Base-by-base conservation (phyloP, 2,888 invertebrate species). In the Heliconius cydno region DNA sequence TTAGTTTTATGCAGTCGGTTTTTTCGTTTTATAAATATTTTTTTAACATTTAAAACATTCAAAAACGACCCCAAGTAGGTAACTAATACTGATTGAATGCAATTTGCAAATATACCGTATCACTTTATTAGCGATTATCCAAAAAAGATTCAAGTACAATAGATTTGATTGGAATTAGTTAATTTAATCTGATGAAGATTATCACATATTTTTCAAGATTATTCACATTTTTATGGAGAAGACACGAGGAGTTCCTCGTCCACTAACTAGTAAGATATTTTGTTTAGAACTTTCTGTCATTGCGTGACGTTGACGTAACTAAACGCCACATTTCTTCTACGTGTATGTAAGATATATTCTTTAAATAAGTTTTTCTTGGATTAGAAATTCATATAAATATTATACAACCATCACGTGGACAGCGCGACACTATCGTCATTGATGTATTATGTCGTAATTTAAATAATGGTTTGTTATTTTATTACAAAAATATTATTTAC, bases 91-190 rank as follows among this genome's bases (percentile, higher is more conserved):
- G 19, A 57, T 13, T 13, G 57, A 57, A 34, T 52, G 30, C 57
- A 57, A 72, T 72, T 30, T 28, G 13, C 72, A 30, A 57, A n/a
- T 13, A n/a, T 22, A 19, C 70, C 70, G 38, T n/a, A 70, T 70
- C 41, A 70, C 41, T 38, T 57, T 57, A 57, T n/a, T 57, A 57
- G 57, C 25, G 15, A 41, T 70, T 41, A 72, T 30, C 52, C 25
- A 57, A 72, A 13, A 28, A 22, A 30, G 22, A 34, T 34, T 72
- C 57, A 72, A 72, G 72, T 52, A 52, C 57, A 34, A 22, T 30
- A 57, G 52, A 30, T 41, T 70, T 70, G 6, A 13, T 57, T 57
- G 28, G 30, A 72, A 57, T 72, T n/a, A 30, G 13, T 57, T 22
- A 57, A 34, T 34, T 72, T 30, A 72, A 72, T 52, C 22, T 34